phyloP scores from a whole-genome alignment of 2,888 invertebrate genomes.

The Lasioglossum figueresi region DNA sequence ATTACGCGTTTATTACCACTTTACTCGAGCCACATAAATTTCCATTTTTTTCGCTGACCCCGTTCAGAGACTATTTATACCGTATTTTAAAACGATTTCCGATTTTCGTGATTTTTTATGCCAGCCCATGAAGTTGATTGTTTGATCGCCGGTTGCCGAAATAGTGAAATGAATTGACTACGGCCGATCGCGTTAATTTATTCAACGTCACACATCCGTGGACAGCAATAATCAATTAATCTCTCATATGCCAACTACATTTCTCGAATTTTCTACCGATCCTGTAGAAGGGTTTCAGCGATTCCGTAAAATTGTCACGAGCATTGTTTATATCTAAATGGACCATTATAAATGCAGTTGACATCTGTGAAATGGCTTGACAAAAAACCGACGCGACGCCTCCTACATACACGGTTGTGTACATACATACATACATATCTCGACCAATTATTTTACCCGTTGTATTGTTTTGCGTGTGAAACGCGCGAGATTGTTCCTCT shows the following conservation, averaged over 20 bases:
- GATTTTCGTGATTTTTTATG: neutral
- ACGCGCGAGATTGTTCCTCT: neutral
- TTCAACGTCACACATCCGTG: neutral
- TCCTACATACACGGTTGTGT: neutral
- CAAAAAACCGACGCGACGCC: neutral
- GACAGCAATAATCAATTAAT: constrained; percentile 14
- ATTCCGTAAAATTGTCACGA: constrained; percentile 16
- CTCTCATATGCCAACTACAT: constrained; percentile 1
- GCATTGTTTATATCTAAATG: constrained; percentile 32
- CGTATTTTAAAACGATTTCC: neutral
- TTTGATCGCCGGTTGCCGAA: neutral
- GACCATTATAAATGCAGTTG: constrained; percentile 46
- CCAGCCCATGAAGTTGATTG: neutral
- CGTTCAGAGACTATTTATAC: neutral
- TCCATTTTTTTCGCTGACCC: neutral
- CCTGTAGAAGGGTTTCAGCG: neutral
- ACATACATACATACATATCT: neutral
- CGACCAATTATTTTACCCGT: constrained; percentile 36
- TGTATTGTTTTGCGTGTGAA: constrained; percentile 17
- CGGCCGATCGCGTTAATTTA: neutral
- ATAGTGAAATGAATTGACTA: neutral
- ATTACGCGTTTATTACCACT: neutral
- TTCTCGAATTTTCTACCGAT: constrained; percentile 3
- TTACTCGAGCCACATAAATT: neutral
- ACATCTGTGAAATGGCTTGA: constrained; percentile 32